Evolutionary conservation across 2,113 vertebrate species (phyloP).

Genomic region (Chelonoidis abingdonii): DNA sequence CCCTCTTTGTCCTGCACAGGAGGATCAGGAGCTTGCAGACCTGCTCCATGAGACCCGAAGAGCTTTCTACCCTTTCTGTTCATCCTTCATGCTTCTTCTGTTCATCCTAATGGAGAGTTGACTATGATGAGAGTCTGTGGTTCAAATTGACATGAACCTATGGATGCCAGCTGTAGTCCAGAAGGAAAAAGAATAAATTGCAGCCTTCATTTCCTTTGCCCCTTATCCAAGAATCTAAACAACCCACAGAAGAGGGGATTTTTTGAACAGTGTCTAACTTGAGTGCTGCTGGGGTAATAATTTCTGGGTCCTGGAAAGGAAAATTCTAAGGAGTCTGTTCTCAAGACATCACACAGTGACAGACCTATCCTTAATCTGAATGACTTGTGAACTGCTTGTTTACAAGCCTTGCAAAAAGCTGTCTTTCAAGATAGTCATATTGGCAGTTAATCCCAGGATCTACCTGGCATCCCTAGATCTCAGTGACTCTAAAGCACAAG

Average conservation of each 20-base stretch:
- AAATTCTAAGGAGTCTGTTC: too few relatives aligned
- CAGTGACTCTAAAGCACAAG: background rate
- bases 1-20: background rate
- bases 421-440: too few relatives aligned
- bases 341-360: too few relatives aligned
- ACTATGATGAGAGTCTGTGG: background rate
- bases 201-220: too few relatives aligned
- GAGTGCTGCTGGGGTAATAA: background rate
- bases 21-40: background rate
- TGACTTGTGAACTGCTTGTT: too few relatives aligned
- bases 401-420: too few relatives aligned
- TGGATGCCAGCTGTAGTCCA: background rate
- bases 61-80: background rate
- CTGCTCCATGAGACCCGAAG: background rate
- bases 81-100: background rate
- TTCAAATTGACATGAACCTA: background rate
- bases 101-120: background rate
- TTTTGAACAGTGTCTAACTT: background rate
- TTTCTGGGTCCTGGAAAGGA: too few relatives aligned
- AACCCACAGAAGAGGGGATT: background rate
- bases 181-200: background rate
- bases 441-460: too few relatives aligned
- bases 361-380: too few relatives aligned
- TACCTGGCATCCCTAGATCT: too few relatives aligned
- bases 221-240: background rate